Percentiles rank a stretch among this genome's conserved stretches.
Conservation (phyloP, 2,113 vertebrate genomes). For the Cervus canadensis region DNA sequence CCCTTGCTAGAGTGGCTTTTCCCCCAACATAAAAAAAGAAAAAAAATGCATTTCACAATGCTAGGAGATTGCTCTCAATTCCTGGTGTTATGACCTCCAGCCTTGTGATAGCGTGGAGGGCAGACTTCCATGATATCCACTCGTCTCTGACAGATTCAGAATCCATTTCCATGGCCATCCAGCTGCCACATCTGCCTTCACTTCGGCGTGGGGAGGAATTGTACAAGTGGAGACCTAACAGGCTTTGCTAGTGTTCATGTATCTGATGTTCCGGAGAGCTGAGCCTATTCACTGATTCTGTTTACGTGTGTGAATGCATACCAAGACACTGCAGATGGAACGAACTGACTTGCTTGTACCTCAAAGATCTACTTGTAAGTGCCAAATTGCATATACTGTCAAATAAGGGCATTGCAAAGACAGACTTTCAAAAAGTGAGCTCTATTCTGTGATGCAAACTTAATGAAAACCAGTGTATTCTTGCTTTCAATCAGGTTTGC, state of each 20-base stretch:
- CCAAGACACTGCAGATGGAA: not conserved
- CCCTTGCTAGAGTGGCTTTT: conserved; percentile 36
- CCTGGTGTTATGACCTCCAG: conserved; percentile 52
- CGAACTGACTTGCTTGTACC: not conserved
- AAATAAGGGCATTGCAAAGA: not conserved
- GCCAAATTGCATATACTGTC: not conserved
- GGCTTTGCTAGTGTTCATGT: not conserved
- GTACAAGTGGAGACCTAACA: not conserved
- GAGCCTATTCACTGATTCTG: not conserved
- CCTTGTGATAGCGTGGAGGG: conserved; percentile 66
- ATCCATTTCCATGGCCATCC: conserved; percentile 68
- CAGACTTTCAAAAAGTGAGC: conserved; percentile 3
- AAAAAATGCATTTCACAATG: conserved; percentile 63
- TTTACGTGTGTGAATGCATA: not conserved
- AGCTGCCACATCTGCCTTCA: not conserved
- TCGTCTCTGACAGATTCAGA: conserved; percentile 78
- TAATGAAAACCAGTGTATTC: conserved; percentile 69
- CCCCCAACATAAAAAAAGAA: not conserved
- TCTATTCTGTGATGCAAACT: conserved; percentile 65
- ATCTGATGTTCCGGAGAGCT: not conserved
- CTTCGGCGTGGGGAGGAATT: not conserved
- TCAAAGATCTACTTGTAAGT: conserved; percentile 43
- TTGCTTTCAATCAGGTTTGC: conserved; percentile 65
- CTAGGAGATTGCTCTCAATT: conserved; percentile 67
- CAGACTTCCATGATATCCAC: conserved; percentile 68